A percentile compares a stretch with the other conserved stretches of the same genome.
Evolutionary conservation across 2,888 invertebrate genomes (phyloP).

Genomic region (Taenaris catops): DNA sequence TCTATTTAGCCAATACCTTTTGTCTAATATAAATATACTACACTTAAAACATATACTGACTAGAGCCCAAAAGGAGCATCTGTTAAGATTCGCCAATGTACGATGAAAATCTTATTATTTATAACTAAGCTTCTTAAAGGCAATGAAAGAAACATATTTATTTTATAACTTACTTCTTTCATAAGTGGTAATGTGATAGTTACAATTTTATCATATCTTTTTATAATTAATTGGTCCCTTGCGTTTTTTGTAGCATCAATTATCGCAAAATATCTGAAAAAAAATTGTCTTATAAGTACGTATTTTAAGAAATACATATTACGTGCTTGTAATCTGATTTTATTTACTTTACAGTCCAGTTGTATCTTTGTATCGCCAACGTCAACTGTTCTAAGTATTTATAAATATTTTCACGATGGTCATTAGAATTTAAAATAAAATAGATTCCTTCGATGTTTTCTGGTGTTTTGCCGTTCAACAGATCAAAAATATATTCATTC

Average conservation of each 20-base stretch:
- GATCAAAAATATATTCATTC: slow-evolving; percentile 1
- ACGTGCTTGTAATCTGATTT: not conserved
- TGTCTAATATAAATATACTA: no score
- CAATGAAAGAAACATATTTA: no score
- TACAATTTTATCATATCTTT: no score
- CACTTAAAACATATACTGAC: no score
- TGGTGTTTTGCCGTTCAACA: not conserved
- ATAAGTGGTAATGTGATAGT: no score
- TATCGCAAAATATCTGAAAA: slow-evolving; percentile 16
- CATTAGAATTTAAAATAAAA: slow-evolving; percentile 1
- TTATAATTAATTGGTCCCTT: not conserved
- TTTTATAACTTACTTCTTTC: no score
- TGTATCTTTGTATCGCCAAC: not conserved
- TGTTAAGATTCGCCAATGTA: no score
- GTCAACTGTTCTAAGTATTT: slow-evolving; percentile 1
- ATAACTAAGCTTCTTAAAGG: no score
- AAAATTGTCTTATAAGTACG: not conserved
- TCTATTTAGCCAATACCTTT: no score
- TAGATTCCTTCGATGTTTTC: slow-evolving; percentile 10
- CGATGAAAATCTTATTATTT: no score
- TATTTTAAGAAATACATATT: no score
- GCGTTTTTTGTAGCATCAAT: slow-evolving; percentile 6
- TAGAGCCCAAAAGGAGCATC: no score
- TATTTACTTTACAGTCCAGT: slow-evolving; percentile 2
- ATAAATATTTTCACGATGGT: slow-evolving; percentile 1